Conservation (phyloP, 1,140 invertebrate genomes). For the Aphis gossypii region DNA sequence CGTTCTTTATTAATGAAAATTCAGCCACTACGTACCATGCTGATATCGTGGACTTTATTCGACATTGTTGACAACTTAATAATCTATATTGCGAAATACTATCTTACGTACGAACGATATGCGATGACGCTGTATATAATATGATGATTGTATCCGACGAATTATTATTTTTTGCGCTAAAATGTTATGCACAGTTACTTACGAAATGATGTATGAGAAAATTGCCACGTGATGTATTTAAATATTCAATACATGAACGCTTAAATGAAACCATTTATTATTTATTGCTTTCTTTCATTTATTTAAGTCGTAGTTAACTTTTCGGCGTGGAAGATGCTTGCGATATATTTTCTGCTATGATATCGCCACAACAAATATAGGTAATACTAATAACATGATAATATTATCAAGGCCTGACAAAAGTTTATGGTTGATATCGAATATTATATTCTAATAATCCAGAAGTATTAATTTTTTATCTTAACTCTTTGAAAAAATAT, state of each 20-base stretch:
- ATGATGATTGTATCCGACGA: neutral
- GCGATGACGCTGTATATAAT: neutral
- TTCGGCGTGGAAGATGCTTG: neutral
- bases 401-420: neutral
- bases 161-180: neutral
- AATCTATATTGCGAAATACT: neutral
- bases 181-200: neutral
- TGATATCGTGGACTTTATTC: neutral
- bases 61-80: neutral
- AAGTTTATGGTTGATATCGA: neutral
- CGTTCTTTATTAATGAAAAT: conserved; percentile 13
- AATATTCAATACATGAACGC: neutral
- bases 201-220: neutral
- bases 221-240: neutral
- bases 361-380: neutral
- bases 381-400: neutral
- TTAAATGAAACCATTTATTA: conserved; percentile 10
- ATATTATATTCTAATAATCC: neutral
- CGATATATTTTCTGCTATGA: neutral
- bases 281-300: neutral
- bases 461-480: neutral
- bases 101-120: neutral
- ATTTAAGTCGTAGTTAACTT: neutral
- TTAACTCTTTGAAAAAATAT: too few species aligned
- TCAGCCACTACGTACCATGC: neutral